A percentile compares a stretch with the other conserved stretches of the same genome.
phyloP scores from a whole-genome alignment of 2,888 invertebrate species.

The Tipula helvola region DNA sequence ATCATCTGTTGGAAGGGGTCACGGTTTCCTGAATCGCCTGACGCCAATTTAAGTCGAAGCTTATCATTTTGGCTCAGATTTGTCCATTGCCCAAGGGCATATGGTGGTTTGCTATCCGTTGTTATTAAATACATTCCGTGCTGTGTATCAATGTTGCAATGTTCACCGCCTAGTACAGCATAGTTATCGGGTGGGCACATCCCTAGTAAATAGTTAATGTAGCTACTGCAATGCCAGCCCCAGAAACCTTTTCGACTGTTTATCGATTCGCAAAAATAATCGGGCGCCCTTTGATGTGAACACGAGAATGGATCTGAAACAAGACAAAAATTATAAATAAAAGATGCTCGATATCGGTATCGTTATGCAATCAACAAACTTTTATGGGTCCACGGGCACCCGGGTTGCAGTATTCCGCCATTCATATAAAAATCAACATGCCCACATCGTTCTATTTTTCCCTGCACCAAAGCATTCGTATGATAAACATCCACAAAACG shows the following conservation, averaged over 20 bases:
- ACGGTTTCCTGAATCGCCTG: slow-evolving; percentile 15
- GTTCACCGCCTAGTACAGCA: slow-evolving; percentile 39
- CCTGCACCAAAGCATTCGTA: slow-evolving; percentile 56
- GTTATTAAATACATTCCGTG: slow-evolving; percentile 43
- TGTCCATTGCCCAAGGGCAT: slow-evolving; percentile 45
- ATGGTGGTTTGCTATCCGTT: slow-evolving; percentile 43
- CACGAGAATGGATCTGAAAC: slow-evolving; percentile 45
- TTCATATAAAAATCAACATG: slow-evolving; percentile 62
- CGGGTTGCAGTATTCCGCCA: slow-evolving; percentile 55
- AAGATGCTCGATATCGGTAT: too few species aligned
- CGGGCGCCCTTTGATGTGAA: slow-evolving; percentile 48
- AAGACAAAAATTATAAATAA: neutral
- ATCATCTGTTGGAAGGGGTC: slow-evolving; percentile 26
- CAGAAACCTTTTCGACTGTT: slow-evolving; percentile 48
- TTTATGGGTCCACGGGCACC: slow-evolving; percentile 41
- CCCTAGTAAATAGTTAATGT: slow-evolving; percentile 43
- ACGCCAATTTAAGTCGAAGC: neutral
- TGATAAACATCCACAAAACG: slow-evolving; percentile 58
- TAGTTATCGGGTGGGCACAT: slow-evolving; percentile 42
- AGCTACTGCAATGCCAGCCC: slow-evolving; percentile 50
- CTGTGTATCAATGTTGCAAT: slow-evolving; percentile 26
- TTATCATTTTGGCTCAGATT: slow-evolving; percentile 22
- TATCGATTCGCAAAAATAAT: slow-evolving; percentile 52
- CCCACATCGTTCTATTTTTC: slow-evolving; percentile 50
- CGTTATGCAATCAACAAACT: slow-evolving; percentile 20